Conservation (phyloP, 2,888 invertebrate genomes). For the Hipparchia sbordonii region DNA sequence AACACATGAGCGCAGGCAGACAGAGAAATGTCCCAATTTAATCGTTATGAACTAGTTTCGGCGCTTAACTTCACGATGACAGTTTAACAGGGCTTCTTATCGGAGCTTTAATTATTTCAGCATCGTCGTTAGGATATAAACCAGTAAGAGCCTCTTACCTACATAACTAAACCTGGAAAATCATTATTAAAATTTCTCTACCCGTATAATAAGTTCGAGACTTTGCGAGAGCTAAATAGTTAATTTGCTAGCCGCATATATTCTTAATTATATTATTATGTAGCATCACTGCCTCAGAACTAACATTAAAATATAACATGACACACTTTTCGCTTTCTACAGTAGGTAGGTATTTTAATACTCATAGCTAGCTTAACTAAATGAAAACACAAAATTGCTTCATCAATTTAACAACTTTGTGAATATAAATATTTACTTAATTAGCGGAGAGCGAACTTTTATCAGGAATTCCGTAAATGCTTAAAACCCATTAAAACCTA, state of each 20-base stretch:
- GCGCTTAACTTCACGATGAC: conserved; percentile 48
- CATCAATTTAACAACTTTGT: too few relatives aligned
- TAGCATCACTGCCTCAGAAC: too few relatives aligned
- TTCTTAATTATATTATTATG: too few relatives aligned
- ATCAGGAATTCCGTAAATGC: not conserved
- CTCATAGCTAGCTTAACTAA: too few relatives aligned
- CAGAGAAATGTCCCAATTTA: conserved; percentile 63
- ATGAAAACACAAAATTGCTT: too few relatives aligned
- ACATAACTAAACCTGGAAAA: not conserved
- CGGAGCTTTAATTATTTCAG: not conserved
- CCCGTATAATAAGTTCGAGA: not conserved
- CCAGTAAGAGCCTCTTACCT: not conserved
- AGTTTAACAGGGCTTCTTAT: not conserved
- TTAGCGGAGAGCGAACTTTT: too few relatives aligned
- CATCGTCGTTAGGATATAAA: not conserved
- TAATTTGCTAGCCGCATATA: too few relatives aligned
- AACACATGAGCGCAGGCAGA: conserved; percentile 61
- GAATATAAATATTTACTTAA: too few relatives aligned
- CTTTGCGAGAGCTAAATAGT: too few relatives aligned
- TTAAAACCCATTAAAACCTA: not conserved
- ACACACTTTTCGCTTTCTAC: too few relatives aligned
- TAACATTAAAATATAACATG: too few relatives aligned
- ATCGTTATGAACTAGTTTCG: conserved; percentile 75
- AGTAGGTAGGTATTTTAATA: too few relatives aligned
- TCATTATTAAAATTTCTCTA: not conserved